These are phyloP conservation scores for Zaprionus obscuricornis DNA, from an alignment of 2,888 invertebrate species.

Conservation along the genomic window DNA sequence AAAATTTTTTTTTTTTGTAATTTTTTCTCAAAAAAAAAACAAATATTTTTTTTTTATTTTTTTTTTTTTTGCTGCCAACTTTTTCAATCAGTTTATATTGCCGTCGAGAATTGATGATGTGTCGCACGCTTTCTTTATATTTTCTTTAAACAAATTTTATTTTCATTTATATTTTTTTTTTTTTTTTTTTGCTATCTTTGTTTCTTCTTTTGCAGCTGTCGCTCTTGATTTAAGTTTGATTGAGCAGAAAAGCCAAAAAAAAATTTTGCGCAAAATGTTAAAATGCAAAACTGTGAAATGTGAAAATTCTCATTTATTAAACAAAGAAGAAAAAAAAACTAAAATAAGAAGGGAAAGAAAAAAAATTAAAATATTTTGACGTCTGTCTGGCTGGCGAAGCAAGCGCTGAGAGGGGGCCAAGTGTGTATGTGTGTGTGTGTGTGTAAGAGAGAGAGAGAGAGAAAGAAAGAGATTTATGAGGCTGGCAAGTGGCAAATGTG, in stretches of 20 bases:
- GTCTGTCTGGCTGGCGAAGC: slow-evolving; percentile 18
- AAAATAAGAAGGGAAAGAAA: neutral
- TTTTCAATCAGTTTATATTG: slow-evolving; percentile 42
- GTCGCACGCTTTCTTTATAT: slow-evolving; percentile 13
- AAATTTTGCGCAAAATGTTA: neutral
- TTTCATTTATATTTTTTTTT: no score
- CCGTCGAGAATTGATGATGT: slow-evolving; percentile 20
- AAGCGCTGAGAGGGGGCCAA: slow-evolving; percentile 2
- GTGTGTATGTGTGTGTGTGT: no score
- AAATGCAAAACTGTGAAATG: slow-evolving; percentile 15
- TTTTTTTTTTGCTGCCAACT: neutral
- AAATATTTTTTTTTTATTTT: neutral
- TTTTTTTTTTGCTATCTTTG: neutral
- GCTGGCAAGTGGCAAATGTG: slow-evolving; percentile 32
- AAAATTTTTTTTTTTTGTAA: neutral
- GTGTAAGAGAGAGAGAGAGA: no score
- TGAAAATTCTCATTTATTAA: slow-evolving; percentile 40
- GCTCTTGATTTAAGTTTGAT: slow-evolving; percentile 35
- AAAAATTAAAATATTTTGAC: slow-evolving; percentile 14
- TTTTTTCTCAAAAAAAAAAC: no score
- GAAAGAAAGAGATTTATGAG: slow-evolving; percentile 55
- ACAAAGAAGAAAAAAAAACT: neutral
- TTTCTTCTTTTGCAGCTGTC: slow-evolving; percentile 38
- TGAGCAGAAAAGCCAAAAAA: slow-evolving; percentile 6
- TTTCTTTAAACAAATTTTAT: neutral